Base-by-base conservation (phyloP, 2,888 invertebrate species). In the Ommatoiulus sabulosus region DNA sequence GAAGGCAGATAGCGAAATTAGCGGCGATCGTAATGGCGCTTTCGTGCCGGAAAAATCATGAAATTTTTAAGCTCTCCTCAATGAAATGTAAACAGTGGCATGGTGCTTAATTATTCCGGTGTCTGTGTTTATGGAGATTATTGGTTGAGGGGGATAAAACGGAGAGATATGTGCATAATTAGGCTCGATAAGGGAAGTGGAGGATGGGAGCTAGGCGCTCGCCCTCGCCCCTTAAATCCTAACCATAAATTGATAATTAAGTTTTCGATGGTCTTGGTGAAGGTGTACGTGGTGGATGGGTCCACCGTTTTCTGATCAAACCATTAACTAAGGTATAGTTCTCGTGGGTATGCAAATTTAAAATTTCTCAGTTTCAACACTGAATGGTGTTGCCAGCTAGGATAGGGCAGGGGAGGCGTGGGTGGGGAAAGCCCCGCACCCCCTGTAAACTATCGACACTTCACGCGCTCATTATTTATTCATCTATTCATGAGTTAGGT, bases 1-100 rank as follows among this genome's bases (percentile, higher is more conserved):
- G 86, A 86, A 46, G 86, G 48, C 46, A 86, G 86, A 86, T 86
- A 86, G 86, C 46, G 86, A 86, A 86, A 86, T 86, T 44, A 86
- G 46, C 48, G 44, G 44, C 24, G 86, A 86, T 86, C 86, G 48
- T 86, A 86, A 86, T 86, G 86, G 86, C 48, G 10, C 44, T 86
- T 86, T 86, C 46, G 86, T 86, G 86, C 48, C 15, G 80, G 43
- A 44, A 86, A 44, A 46, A 86, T 86, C 86, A 86, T 86, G 86
- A 86, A 86, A 86, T 44, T 86, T 44, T 80, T 86, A 48, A 43
- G 46, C 86, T 44, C 46, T 46, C 10, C 44, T 48, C 46, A 86
- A 86, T 46, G 86, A 86, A 86, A 86, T 86, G 86, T 86, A 86
- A 86, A 86, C 86, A 86, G 48, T 48, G 46, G 48, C 48, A 86